Base-by-base conservation (phyloP, 2,888 invertebrate species). In the Parnassius orleans region DNA sequence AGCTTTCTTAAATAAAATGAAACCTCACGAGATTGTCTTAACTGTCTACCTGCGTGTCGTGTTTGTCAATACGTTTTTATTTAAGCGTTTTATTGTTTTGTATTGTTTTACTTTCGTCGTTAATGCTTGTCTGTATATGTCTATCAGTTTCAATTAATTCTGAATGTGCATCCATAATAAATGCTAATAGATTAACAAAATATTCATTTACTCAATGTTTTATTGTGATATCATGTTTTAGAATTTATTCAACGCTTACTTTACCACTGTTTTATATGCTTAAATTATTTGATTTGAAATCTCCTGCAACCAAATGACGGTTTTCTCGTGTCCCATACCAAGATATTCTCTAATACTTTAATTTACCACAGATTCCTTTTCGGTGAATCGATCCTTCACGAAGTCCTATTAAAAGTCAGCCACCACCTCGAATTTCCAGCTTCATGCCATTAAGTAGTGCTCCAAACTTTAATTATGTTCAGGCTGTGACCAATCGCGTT, bases 401-500 rank as follows among this genome's bases (percentile, higher is more conserved):
- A 85, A 79, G 82, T 77, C 86, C 87, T 83, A 90, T 90, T 90
- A 89, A 90, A 90, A 88, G 86, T 87, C 88, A 87, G 79, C 80
- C 81, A 86, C 86, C 86, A 89, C 87, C 84, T 84, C 87, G 85
- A 87, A 86, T 87, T 80, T 83, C 81, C 81, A 81, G 81, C 85
- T 81, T 87, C 86, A 88, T 87, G 86, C 88, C 87, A 91, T 90
- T 89, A 90, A 84, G 82, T 85, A 85, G 84, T 87, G 86, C 86
- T 86, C 89, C 87, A 87, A 91, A 91, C 90, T 91, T 91, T 91
- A 91, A 91, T 91, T 91, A 90, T 87, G 84, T 91, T 89, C 87
- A 76, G 86, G 80, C 90, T 91, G 91, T 91, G 90, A 88, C 91
- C 91, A 91, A 91, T 91, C 84, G 87, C 80, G 87, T 85, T 91